These are phyloP conservation scores for Zootoca vivipara DNA, from an alignment of 2,113 vertebrate genomes.

Conservation along the genomic window DNA sequence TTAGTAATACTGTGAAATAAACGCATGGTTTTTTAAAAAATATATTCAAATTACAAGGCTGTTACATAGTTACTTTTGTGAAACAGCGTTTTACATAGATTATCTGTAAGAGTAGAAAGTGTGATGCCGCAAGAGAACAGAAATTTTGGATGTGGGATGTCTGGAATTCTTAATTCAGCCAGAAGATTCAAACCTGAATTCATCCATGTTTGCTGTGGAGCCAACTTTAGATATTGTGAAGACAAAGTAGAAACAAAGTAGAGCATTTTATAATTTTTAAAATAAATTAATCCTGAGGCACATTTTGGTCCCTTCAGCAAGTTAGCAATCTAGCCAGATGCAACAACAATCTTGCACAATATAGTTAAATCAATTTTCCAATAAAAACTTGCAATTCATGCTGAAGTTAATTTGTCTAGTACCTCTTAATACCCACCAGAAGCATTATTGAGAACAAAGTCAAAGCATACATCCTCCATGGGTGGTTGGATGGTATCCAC, in stretches of 20 bases:
- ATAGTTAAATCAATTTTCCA: background rate
- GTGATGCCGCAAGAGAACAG: background rate
- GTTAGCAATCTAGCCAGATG: background rate
- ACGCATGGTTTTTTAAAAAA: conserved; percentile 28
- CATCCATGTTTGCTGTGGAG: background rate
- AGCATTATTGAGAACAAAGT: background rate
- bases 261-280: background rate
- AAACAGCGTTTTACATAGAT: background rate
- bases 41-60: rapidly evolving
- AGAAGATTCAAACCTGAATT: background rate
- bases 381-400: background rate
- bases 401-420: background rate
- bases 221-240: background rate
- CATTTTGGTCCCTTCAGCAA: conserved; percentile 14
- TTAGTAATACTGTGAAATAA: background rate
- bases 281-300: background rate
- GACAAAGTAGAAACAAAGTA: background rate
- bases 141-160: background rate
- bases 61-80: background rate
- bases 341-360: background rate
- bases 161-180: background rate
- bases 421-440: background rate
- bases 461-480: background rate
- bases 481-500: background rate
- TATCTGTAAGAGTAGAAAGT: background rate